Percentiles rank a stretch among this genome's conserved stretches.
These are phyloP conservation scores for Melipona beecheii DNA, from an alignment of 2,888 invertebrate species.

Conservation along the genomic window DNA sequence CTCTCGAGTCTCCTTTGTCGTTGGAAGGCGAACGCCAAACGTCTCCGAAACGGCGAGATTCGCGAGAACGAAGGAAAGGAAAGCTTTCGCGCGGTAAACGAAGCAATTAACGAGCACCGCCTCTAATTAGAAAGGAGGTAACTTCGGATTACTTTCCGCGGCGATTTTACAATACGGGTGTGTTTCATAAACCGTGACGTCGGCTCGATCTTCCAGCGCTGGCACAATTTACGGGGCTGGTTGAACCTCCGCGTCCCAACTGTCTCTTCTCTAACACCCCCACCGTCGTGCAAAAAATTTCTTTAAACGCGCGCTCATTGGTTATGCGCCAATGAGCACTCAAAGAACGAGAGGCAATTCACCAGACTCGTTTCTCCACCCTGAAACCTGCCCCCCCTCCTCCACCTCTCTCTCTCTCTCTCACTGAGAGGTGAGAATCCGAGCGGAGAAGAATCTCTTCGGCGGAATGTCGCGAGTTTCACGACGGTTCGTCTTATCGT, in stretches of 20 bases:
- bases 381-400: too few relatives aligned
- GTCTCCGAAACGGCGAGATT: not conserved
- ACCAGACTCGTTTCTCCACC: constrained; percentile 46
- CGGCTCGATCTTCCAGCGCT: constrained; percentile 9
- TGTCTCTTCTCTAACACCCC: not conserved
- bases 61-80: not conserved
- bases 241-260: constrained; percentile 14
- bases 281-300: constrained; percentile 47
- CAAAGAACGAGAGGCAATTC: constrained; percentile 61
- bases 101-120: constrained; percentile 41
- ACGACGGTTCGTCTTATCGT: constrained; percentile 43
- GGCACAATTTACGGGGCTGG: constrained; percentile 28
- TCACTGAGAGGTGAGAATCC: constrained; percentile 9
- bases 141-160: constrained; percentile 18
- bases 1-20: constrained; percentile 5
- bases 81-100: not conserved
- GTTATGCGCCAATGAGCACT: constrained; percentile 61
- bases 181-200: constrained; percentile 53
- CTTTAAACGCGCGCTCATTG: constrained; percentile 61
- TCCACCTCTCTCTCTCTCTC: not conserved
- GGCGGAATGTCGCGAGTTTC: constrained; percentile 49
- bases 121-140: constrained; percentile 36
- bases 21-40: not conserved
- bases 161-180: constrained; percentile 20
- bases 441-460: constrained; percentile 33